Conservation (phyloP, 2,888 invertebrate species). For the Heteromurus nitidus region DNA sequence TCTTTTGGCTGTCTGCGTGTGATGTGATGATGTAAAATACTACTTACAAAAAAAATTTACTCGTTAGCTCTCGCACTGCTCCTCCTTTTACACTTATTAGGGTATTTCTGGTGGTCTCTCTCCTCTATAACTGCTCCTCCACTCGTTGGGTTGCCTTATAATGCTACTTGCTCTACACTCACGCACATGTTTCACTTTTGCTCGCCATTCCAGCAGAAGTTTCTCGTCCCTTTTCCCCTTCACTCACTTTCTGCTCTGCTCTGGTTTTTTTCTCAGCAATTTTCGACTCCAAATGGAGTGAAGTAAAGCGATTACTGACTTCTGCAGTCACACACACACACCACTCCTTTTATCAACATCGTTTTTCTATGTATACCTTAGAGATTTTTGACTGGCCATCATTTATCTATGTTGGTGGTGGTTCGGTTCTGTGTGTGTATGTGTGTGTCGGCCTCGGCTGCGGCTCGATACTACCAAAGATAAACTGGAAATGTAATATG, state of each 20-base stretch:
- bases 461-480: conserved; percentile 57
- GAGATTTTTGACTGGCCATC: conserved; percentile 62
- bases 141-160: neutral
- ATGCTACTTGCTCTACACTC: neutral
- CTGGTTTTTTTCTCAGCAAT: conserved; percentile 52
- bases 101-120: conserved; percentile 62
- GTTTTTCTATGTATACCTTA: conserved; percentile 42
- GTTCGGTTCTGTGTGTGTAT: conserved; percentile 3
- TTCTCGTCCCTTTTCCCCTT: conserved; percentile 34
- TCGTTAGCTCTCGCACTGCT: conserved; percentile 54
- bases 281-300: conserved; percentile 60
- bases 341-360: conserved; percentile 60
- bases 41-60: conserved; percentile 48
- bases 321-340: conserved; percentile 53
- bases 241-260: conserved; percentile 38
- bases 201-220: conserved; percentile 57
- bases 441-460: conserved; percentile 59
- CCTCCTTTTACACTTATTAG: conserved; percentile 67
- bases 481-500: conserved; percentile 18
- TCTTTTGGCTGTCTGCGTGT: conserved; percentile 27
- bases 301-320: conserved; percentile 64
- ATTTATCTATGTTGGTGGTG: conserved; percentile 65
- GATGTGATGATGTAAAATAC: conserved; percentile 62
- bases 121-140: conserved; percentile 18
- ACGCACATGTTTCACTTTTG: neutral